Conservation (phyloP, 2,113 vertebrate species). For the Tenebrosternarchus preto region DNA sequence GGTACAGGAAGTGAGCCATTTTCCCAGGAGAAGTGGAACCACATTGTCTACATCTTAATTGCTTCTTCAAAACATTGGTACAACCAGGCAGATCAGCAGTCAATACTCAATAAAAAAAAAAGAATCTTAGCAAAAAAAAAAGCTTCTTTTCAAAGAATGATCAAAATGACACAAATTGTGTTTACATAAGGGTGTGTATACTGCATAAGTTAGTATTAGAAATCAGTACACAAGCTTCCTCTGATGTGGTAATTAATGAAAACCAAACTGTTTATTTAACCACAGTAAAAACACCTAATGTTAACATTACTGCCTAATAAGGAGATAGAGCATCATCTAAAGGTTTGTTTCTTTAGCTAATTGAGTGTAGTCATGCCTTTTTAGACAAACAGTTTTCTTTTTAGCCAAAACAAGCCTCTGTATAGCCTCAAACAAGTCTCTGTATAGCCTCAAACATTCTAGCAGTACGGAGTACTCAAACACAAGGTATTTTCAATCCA, state of each 20-base stretch:
- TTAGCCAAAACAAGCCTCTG: no score
- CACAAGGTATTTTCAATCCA: background rate
- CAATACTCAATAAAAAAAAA: background rate
- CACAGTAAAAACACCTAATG: background rate
- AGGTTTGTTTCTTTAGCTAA: background rate
- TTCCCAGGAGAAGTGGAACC: slow-evolving; percentile 34
- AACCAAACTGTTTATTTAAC: background rate
- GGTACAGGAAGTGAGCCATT: slow-evolving; percentile 42
- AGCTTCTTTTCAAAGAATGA: background rate
- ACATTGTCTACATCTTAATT: slow-evolving; percentile 36
- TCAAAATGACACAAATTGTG: background rate
- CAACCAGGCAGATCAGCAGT: slow-evolving; percentile 18
- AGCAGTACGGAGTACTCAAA: background rate
- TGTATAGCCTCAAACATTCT: background rate
- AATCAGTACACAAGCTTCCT: background rate
- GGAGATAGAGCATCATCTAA: background rate
- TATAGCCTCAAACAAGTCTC: no score
- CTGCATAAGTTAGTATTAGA: background rate
- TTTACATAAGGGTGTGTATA: background rate
- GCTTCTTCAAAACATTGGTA: slow-evolving; percentile 31
- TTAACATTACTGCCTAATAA: background rate
- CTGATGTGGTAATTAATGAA: slow-evolving; percentile 1
- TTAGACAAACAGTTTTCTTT: background rate
- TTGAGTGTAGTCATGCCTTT: background rate
- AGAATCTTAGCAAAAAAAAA: background rate